phyloP scores from a whole-genome alignment of 2,113 vertebrate genomes.

The Muscicapa adusta region DNA sequence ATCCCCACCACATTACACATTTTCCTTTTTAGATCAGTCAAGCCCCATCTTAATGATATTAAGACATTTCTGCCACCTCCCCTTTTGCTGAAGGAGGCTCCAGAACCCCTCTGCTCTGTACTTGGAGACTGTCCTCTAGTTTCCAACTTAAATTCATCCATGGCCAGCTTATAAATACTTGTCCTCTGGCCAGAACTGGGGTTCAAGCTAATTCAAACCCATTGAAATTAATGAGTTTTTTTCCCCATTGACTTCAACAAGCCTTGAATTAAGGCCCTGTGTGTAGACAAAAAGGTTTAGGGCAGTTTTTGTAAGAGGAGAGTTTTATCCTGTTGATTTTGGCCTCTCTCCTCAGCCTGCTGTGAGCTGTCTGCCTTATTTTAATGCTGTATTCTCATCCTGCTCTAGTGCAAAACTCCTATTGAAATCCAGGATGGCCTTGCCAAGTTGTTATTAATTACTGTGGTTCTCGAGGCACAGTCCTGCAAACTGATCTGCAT shows the following conservation, averaged over 20 bases:
- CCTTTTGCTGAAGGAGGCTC: neutral
- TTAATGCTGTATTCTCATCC: constrained; percentile 52
- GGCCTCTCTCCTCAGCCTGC: constrained; percentile 53
- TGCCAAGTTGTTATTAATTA: constrained; percentile 63
- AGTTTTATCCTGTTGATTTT: constrained; percentile 64
- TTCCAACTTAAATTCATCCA: constrained; percentile 30
- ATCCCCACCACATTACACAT: neutral
- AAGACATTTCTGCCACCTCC: neutral
- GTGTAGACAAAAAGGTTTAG: constrained; percentile 47
- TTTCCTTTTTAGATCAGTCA: neutral
- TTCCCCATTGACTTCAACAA: constrained; percentile 16
- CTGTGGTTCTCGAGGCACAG: constrained; percentile 13
- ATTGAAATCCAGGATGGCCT: neutral
- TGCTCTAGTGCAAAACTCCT: constrained; percentile 28
- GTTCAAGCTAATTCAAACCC: constrained; percentile 43
- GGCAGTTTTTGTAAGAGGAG: constrained; percentile 54
- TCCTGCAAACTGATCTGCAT: constrained; percentile 46
- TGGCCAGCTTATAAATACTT: constrained; percentile 22
- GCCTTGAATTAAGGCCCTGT: constrained; percentile 54
- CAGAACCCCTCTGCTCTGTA: neutral
- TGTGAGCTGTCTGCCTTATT: constrained; percentile 62
- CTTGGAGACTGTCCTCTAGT: neutral
- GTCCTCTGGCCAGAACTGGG: constrained; percentile 22
- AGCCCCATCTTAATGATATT: neutral
- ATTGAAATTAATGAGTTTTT: constrained; percentile 45